phyloP scores from a whole-genome alignment of 2,888 invertebrate genomes.

The Charanyca ferruginea region DNA sequence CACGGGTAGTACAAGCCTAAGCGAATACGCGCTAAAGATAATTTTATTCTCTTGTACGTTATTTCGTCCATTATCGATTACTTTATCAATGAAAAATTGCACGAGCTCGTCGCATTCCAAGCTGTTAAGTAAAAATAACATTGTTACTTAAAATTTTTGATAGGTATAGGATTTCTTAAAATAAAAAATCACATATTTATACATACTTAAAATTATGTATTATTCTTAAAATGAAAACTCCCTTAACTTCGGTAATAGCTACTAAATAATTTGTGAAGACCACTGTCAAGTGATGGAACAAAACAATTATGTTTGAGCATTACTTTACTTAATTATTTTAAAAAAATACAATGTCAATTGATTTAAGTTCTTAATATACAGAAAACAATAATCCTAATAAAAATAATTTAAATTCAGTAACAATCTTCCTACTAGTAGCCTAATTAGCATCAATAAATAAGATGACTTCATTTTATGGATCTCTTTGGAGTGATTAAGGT shows the following conservation, averaged over 20 bases:
- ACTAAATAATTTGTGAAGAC: constrained; percentile 79
- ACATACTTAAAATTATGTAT: constrained; percentile 86
- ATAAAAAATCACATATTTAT: constrained; percentile 67
- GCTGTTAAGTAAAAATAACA: neutral
- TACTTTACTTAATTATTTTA: constrained; percentile 79
- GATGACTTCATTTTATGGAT: constrained; percentile 85
- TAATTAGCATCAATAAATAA: constrained; percentile 89
- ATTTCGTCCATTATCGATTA: neutral
- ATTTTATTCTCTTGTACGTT: too few relatives aligned
- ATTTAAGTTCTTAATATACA: constrained; percentile 87
- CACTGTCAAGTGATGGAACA: constrained; percentile 69
- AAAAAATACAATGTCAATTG: constrained; percentile 80
- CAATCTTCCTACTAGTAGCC: constrained; percentile 84
- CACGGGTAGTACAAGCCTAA: too few relatives aligned
- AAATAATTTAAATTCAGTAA: constrained; percentile 87
- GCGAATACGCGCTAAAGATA: too few relatives aligned
- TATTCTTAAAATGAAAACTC: constrained; percentile 85
- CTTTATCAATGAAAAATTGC: neutral
- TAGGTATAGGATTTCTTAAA: constrained; percentile 8
- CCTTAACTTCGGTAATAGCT: constrained; percentile 79
- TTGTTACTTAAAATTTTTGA: too few relatives aligned
- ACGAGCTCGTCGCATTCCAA: neutral
- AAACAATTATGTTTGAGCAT: constrained; percentile 83
- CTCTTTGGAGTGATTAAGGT: constrained; percentile 77
- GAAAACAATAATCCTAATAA: constrained; percentile 85